Base-by-base conservation (phyloP, 1,140 invertebrate species). In the Dendroctonus valens region DNA sequence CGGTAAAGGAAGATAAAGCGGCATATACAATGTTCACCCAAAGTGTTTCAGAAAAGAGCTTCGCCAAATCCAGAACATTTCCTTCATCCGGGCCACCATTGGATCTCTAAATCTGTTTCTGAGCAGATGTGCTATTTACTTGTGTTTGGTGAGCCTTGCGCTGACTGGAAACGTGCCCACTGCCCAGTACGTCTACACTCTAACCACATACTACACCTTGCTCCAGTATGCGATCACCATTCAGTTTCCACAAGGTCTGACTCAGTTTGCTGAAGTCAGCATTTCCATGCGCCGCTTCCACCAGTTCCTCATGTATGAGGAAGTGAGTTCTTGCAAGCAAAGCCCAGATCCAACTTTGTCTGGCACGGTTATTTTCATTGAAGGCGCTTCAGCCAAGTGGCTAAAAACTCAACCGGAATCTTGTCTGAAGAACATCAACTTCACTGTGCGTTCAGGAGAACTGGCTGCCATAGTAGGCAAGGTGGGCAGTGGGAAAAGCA, bases 401-500 rank as follows among this genome's bases (percentile, higher is more conserved):
- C 77, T 78, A 0, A 75, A 82, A 2, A 74, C 82, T 5, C 76
- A 79, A 0, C 81, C 40, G 2, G 81, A 83, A 11, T 78, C 82
- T 60, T 86, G 82, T 0, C 76, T 89, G 7, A 81, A 81, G 46
- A 77, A 83, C 65, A 79, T 89, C 5, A 82, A 78, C 68, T 72
- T 88, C 3, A 73, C 74, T 7, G 78, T 83, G 3, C 76, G 79
- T 51, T 73, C 80, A 4, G 84, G 84, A 14, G 39, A 88, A 70
- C 72, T 90, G 38, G 74, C 87, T 5, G 86, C 85, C 2, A 80
- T 91, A 5, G 84, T 91, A 68, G 89, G 89, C 7, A 82, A 85
- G 26, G 88, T 91, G 12, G 89, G 89, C 49, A 80, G 86, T 41
- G 90, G 90, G 59, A 91, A 91, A 80, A 87, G 88, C 70, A 94